phyloP scores from a whole-genome alignment of 35 echinoderm and acorn worm species.

The Apostichopus californicus region DNA sequence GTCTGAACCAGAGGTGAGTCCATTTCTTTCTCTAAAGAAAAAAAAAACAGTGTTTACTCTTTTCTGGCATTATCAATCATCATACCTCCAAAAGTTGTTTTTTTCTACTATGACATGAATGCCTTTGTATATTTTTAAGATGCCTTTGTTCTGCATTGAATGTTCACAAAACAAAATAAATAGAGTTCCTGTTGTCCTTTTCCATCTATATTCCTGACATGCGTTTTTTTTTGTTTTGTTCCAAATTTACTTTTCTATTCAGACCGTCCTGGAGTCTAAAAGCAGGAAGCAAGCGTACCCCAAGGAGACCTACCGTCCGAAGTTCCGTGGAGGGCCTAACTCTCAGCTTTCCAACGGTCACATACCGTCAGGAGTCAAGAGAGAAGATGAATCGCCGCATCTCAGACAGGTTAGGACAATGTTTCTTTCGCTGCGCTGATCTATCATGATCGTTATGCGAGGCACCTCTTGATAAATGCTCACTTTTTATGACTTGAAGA shows the following conservation, averaged over 20 bases:
- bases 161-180: background rate
- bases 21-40: background rate
- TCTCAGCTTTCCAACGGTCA: constrained; percentile 40
- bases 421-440: no score
- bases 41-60: background rate
- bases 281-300: constrained; percentile 61
- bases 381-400: background rate
- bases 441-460: no score
- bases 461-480: background rate
- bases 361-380: background rate
- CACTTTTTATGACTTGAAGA: no score
- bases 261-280: background rate
- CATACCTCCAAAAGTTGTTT: no score
- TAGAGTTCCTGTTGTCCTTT: background rate
- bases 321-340: constrained; percentile 43
- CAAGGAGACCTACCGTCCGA: constrained; percentile 62
- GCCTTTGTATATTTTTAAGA: no score
- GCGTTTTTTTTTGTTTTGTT: background rate
- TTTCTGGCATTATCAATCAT: no score
- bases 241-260: background rate
- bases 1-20: constrained; percentile 76
- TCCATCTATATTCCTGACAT: no score
- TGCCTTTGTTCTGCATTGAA: no score
- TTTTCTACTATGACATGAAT: background rate
- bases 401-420: background rate